These are phyloP conservation scores for Ramphastos sulfuratus DNA, from an alignment of 2,113 vertebrate species.

Conservation along the genomic window DNA sequence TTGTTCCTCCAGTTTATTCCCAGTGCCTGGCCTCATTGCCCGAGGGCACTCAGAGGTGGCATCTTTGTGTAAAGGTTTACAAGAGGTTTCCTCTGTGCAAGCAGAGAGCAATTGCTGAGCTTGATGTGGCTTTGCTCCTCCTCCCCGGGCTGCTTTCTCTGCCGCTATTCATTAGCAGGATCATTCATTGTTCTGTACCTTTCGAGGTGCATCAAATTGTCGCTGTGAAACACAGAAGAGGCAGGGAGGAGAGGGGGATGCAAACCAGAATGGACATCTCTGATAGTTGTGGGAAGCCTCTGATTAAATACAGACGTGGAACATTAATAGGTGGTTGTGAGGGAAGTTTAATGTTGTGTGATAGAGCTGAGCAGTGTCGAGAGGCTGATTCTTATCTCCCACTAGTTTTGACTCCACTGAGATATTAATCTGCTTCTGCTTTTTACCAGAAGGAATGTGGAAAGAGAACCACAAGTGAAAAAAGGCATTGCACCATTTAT, in stretches of 20 bases:
- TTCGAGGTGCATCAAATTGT: not conserved
- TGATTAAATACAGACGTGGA: slow-evolving; percentile 8
- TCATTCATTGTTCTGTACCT: not conserved
- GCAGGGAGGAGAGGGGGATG: not conserved
- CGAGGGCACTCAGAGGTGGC: not conserved
- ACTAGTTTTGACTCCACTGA: not conserved
- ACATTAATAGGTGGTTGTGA: not conserved
- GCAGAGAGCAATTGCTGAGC: not conserved
- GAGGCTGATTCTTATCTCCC: slow-evolving; percentile 52
- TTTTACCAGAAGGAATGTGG: slow-evolving; percentile 38
- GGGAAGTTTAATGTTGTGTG: slow-evolving; percentile 38
- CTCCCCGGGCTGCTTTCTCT: not conserved
- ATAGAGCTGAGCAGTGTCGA: slow-evolving; percentile 16
- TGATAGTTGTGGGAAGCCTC: not conserved
- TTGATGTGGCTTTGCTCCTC: not conserved
- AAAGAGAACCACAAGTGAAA: slow-evolving; percentile 7
- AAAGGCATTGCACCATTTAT: slow-evolving; percentile 8
- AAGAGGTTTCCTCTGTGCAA: not conserved
- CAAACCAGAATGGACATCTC: not conserved
- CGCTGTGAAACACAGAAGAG: not conserved
- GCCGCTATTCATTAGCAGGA: not conserved
- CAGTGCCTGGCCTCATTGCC: not conserved
- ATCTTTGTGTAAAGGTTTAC: not conserved
- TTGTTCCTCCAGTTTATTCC: not conserved
- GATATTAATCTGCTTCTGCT: slow-evolving; percentile 46